A percentile compares a stretch with the other conserved stretches of the same genome.
Evolutionary conservation across 35 echinoderm and acorn worm genomes (phyloP).

Genomic region (Heliocidaris erythrogramma): DNA sequence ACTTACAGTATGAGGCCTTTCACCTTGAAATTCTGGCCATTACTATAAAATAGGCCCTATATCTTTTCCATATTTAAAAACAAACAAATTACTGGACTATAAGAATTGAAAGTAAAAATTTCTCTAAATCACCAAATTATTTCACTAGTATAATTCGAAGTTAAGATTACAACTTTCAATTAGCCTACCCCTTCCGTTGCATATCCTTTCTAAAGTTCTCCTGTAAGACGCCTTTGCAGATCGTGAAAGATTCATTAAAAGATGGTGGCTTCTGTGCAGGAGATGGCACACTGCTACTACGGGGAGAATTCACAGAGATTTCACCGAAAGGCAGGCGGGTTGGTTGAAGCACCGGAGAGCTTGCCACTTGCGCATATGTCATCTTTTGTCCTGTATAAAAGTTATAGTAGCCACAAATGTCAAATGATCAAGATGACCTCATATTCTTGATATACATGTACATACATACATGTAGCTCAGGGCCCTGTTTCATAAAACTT

Average conservation of each 20-base stretch:
- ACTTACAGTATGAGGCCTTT: too few species aligned
- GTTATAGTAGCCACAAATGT: neutral
- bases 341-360: slow-evolving; percentile 48
- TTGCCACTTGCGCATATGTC: slow-evolving; percentile 64
- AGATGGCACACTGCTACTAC: neutral
- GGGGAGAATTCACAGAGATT: slow-evolving; percentile 61
- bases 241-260: slow-evolving; percentile 49
- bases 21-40: too few species aligned
- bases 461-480: too few species aligned
- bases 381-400: slow-evolving; percentile 46
- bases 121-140: too few species aligned
- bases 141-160: too few species aligned
- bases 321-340: slow-evolving; percentile 54
- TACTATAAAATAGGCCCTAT: too few species aligned
- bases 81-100: too few species aligned
- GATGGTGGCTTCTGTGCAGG: neutral
- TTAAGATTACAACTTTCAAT: too few species aligned
- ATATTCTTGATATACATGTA: too few species aligned
- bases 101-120: too few species aligned
- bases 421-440: neutral
- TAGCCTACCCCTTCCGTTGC: neutral
- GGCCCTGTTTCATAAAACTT: too few species aligned
- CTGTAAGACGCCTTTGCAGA: neutral
- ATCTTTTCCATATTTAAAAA: too few species aligned
- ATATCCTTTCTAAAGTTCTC: slow-evolving; percentile 14